Conservation (phyloP, 2,888 invertebrate genomes). For the Choristoneura rosaceana region DNA sequence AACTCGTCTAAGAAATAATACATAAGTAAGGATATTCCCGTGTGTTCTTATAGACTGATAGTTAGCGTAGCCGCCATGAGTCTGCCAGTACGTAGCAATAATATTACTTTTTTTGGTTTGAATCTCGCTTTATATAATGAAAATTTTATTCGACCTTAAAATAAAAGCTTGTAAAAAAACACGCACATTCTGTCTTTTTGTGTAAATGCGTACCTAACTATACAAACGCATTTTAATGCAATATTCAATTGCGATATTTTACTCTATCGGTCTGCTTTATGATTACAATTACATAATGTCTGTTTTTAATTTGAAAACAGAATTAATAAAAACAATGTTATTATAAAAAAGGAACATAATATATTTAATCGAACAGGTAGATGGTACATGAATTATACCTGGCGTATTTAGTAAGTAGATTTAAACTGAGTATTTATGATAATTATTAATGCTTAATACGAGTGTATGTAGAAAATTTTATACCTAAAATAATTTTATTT, state of each 20-base stretch:
- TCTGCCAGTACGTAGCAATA: slow-evolving; percentile 1
- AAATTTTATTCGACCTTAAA: background rate
- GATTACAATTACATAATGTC: background rate
- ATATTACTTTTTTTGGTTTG: slow-evolving; percentile 15
- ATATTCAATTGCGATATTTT: background rate
- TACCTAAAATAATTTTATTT: slow-evolving; percentile 47
- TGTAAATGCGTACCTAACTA: background rate
- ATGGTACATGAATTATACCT: background rate
- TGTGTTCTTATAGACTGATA: slow-evolving; percentile 37
- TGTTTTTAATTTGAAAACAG: background rate
- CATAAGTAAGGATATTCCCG: slow-evolving; percentile 5
- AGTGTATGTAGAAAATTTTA: slow-evolving; percentile 18
- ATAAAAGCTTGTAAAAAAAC: too few species aligned
- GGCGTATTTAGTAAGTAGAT: background rate
- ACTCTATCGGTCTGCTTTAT: background rate
- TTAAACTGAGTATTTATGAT: slow-evolving; percentile 6
- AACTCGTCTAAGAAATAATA: slow-evolving; percentile 11
- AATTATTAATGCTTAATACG: slow-evolving; percentile 3
- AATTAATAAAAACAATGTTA: background rate
- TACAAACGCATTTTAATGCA: background rate
- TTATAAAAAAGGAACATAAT: background rate
- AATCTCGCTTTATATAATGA: slow-evolving; percentile 26
- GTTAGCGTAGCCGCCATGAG: background rate
- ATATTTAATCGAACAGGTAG: background rate
- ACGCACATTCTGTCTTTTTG: background rate